A percentile compares a stretch with the other conserved stretches of the same genome.
Evolutionary conservation across 2,113 vertebrate species (phyloP).

Genomic region (Ptilonorhynchus violaceus): DNA sequence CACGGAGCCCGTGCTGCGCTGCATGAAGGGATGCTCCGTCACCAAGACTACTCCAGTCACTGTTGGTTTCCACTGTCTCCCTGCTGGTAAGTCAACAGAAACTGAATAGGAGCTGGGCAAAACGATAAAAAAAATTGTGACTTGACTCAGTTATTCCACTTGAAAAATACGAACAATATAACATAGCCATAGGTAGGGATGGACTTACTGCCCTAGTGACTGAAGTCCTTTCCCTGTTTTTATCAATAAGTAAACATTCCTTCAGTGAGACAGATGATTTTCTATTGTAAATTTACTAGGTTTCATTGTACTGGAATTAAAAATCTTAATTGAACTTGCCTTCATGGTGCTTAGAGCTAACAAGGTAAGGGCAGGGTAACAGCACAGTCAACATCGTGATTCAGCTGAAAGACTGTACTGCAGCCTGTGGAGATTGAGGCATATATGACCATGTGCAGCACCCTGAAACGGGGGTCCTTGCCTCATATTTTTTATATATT

Average conservation of each 20-base stretch:
- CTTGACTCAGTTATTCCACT: neutral
- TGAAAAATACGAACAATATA: neutral
- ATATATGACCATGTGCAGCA: neutral
- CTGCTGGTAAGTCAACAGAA: constrained; percentile 62
- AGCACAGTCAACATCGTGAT: neutral
- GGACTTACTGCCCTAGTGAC: neutral
- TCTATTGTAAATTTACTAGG: neutral
- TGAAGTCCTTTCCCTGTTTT: neutral
- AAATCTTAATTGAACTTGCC: neutral
- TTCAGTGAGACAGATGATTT: neutral
- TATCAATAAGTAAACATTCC: neutral
- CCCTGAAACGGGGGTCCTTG: neutral
- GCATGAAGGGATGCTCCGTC: constrained; percentile 50
- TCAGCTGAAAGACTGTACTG: neutral
- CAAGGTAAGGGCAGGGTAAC: neutral
- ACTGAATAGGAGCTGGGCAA: neutral
- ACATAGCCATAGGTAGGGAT: neutral
- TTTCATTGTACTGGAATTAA: neutral
- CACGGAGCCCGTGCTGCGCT: constrained; percentile 37
- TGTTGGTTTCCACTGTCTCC: constrained; percentile 75
- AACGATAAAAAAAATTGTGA: neutral
- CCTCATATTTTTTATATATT: neutral
- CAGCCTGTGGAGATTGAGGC: neutral
- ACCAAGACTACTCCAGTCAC: constrained; percentile 54
- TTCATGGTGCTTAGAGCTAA: neutral